Evolutionary conservation across 2,888 invertebrate genomes (phyloP).

Genomic region (Griposia aprilina): DNA sequence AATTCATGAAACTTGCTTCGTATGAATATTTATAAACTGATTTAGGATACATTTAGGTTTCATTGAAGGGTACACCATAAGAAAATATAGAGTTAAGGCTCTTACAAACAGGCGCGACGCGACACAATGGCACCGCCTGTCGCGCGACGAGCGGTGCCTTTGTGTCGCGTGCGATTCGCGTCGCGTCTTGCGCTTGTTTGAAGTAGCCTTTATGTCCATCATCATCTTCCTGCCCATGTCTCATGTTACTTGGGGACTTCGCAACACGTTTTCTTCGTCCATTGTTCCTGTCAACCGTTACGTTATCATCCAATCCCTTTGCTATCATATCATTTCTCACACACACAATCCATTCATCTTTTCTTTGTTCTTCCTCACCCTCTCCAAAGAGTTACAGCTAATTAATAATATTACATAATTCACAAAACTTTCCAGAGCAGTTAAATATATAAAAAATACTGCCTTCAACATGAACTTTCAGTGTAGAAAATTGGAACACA

Average conservation of each 20-base stretch:
- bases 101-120: too few species aligned
- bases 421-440: constrained; percentile 19
- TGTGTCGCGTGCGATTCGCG: too few species aligned
- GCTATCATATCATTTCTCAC: neutral
- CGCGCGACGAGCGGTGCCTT: too few species aligned
- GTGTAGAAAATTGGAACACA: constrained; percentile 51
- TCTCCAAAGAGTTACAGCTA: neutral
- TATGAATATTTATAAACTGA: neutral
- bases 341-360: neutral
- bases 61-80: neutral
- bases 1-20: constrained; percentile 4
- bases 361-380: neutral
- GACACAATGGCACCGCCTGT: too few species aligned
- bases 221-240: neutral
- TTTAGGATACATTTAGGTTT: neutral
- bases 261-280: too few species aligned
- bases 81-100: neutral
- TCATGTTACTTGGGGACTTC: too few species aligned
- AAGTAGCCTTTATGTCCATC: too few species aligned
- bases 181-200: too few species aligned
- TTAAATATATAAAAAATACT: constrained; percentile 27
- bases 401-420: constrained; percentile 3
- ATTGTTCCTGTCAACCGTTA: too few species aligned
- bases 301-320: too few species aligned
- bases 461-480: constrained; percentile 56